Evolutionary conservation across 2,888 invertebrate species (phyloP).

Genomic region (Aricia artaxerxes): DNA sequence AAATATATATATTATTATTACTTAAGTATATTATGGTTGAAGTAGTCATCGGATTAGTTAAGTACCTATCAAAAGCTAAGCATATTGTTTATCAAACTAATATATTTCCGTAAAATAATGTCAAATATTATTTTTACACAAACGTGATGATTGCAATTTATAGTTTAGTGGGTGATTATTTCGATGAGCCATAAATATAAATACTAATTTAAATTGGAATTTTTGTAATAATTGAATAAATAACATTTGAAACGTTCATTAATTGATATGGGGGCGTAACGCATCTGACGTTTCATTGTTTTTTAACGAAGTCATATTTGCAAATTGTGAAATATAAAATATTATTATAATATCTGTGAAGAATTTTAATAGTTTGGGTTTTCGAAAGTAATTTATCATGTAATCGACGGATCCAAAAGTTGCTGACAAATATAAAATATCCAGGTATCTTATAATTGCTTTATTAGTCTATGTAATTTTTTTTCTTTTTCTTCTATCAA

Average conservation of each 20-base stretch:
- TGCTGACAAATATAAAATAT: neutral
- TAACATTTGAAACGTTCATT: conserved; percentile 51
- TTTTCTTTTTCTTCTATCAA: no score
- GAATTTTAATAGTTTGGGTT: neutral
- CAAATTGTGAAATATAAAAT: conserved; percentile 26
- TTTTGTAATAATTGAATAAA: conserved; percentile 67
- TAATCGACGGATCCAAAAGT: neutral
- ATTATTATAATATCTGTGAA: neutral
- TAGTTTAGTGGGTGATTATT: neutral
- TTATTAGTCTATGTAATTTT: neutral
- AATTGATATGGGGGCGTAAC: conserved; percentile 54
- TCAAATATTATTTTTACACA: neutral
- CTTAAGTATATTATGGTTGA: no score
- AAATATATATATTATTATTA: no score
- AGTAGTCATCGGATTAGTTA: no score
- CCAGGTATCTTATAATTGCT: neutral
- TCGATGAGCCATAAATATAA: conserved; percentile 35
- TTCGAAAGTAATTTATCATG: neutral
- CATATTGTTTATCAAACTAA: no score
- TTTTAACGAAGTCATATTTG: conserved; percentile 30
- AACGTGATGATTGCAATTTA: neutral
- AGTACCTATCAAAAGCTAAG: no score
- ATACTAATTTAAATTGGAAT: conserved; percentile 70
- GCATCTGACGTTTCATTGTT: conserved; percentile 58
- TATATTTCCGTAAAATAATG: neutral